phyloP scores from a whole-genome alignment of 1,140 invertebrate species.

The Diprion similis region DNA sequence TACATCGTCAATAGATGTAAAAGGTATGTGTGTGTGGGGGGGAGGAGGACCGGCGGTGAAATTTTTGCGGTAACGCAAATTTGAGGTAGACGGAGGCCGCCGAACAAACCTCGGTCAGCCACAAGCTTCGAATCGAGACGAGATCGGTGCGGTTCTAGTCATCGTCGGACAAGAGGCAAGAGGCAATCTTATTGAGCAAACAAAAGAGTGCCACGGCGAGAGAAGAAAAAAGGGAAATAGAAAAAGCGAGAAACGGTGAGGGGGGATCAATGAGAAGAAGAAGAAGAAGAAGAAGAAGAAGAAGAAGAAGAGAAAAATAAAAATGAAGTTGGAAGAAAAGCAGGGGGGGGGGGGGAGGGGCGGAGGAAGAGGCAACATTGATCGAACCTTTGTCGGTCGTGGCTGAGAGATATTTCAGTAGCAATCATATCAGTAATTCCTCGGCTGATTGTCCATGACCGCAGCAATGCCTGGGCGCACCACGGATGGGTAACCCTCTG shows the following conservation, averaged over 20 bases:
- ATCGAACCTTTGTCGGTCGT: constrained; percentile 54
- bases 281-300: neutral
- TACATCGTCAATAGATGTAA: too few species aligned
- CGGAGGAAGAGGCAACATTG: constrained; percentile 10
- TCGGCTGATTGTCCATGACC: constrained; percentile 61
- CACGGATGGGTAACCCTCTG: constrained; percentile 43
- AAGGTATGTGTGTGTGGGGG: too few species aligned
- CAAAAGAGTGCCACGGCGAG: constrained; percentile 19
- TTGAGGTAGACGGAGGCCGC: constrained; percentile 44
- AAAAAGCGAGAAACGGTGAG: too few species aligned
- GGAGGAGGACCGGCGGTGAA: constrained; percentile 38
- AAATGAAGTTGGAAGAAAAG: too few species aligned
- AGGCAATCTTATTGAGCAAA: constrained; percentile 27
- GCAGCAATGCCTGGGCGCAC: constrained; percentile 44
- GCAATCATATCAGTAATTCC: constrained; percentile 64
- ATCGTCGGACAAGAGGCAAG: constrained; percentile 7
- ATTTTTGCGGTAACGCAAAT: constrained; percentile 45
- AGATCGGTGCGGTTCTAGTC: constrained; percentile 31
- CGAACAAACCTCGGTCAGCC: constrained; percentile 50
- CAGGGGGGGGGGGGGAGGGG: neutral
- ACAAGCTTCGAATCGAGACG: constrained; percentile 53
- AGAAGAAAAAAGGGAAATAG: too few species aligned
- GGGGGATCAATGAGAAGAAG: neutral
- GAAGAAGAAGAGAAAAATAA: neutral
- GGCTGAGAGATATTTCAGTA: constrained; percentile 55